Conservation (phyloP, 2,797 vertebrate species). For the Furcifer pardalis region DNA sequence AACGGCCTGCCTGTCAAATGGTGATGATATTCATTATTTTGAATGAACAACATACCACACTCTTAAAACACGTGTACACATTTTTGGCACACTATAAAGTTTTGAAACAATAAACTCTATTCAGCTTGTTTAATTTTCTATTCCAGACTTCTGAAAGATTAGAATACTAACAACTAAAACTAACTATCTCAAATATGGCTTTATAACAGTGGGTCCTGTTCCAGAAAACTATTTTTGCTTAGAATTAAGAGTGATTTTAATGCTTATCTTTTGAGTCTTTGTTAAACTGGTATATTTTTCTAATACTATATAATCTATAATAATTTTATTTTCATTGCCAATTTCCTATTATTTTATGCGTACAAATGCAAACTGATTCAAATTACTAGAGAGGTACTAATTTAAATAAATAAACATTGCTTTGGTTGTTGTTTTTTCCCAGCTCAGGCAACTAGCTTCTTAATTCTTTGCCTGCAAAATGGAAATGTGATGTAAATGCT, state of each 20-base stretch:
- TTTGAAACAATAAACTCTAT: not conserved
- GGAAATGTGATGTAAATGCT: not conserved
- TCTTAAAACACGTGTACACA: no score
- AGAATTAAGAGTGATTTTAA: not conserved
- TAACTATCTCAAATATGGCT: not conserved
- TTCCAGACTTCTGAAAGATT: not conserved
- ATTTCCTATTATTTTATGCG: not conserved
- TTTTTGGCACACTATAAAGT: not conserved
- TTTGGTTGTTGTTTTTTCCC: not conserved
- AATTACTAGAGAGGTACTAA: not conserved
- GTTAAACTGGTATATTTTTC: not conserved
- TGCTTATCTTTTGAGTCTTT: not conserved
- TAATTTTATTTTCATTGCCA: not conserved
- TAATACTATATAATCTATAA: not conserved
- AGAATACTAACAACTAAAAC: not conserved
- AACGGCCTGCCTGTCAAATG: no score
- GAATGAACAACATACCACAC: no score
- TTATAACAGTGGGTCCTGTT: not conserved
- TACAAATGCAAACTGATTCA: not conserved
- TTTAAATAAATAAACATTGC: not conserved
- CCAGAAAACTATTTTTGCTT: not conserved
- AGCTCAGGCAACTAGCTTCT: not conserved
- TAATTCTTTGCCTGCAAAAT: not conserved
- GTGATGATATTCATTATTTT: no score
- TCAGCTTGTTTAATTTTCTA: not conserved